Evolutionary conservation across 2,888 invertebrate species (phyloP).

Genomic region (Drosophila birchii): DNA sequence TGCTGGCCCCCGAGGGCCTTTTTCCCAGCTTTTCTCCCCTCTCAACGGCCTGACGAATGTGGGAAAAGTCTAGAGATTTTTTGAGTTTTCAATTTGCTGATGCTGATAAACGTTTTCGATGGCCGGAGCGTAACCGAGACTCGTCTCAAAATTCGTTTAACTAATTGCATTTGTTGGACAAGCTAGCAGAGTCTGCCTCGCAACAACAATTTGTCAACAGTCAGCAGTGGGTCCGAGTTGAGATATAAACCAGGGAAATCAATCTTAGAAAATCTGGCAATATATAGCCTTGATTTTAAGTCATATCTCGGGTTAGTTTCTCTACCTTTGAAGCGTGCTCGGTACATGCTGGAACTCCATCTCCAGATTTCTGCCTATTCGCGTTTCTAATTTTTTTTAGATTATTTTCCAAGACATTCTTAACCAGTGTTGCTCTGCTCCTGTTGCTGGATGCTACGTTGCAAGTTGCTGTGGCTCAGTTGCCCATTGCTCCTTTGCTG

Average conservation of each 20-base stretch:
- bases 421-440: conserved; percentile 8
- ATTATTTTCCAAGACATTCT: background rate
- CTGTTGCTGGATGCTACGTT: background rate
- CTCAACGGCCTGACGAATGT: conserved; percentile 61
- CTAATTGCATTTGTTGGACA: conserved; percentile 57
- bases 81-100: conserved; percentile 49
- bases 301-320: background rate
- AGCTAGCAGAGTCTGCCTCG: conserved; percentile 16
- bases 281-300: background rate
- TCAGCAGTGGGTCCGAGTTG: conserved; percentile 14
- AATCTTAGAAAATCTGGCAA: background rate
- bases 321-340: background rate
- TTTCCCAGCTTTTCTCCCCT: conserved; percentile 53
- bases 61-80: conserved; percentile 53
- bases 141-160: conserved; percentile 38
- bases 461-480: background rate
- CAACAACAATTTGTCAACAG: conserved; percentile 63
- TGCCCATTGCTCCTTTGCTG: background rate
- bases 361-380: background rate
- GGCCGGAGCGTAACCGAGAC: conserved; percentile 24
- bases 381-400: background rate
- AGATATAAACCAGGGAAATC: rapidly evolving
- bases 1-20: conserved; percentile 56
- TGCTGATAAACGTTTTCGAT: conserved; percentile 51
- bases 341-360: background rate